Evolutionary conservation across 2,797 vertebrate genomes (phyloP).

Genomic region (Gymnoscopelus braueri): DNA sequence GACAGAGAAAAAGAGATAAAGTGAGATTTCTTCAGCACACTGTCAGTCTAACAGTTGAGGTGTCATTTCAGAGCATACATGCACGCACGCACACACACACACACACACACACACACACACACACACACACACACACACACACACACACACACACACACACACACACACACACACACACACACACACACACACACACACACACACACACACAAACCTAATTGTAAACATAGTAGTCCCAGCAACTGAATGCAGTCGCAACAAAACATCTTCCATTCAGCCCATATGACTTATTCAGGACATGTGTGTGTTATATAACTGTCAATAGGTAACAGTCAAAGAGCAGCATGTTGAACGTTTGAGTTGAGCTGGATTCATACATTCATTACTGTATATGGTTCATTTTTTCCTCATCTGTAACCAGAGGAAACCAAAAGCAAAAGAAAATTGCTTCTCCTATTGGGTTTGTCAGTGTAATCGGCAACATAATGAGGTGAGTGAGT

Average conservation of each 20-base stretch:
- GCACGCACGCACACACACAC: too few relatives aligned
- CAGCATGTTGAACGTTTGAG: too few relatives aligned
- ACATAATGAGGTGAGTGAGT: conserved; percentile 56
- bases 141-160: too few relatives aligned
- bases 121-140: too few relatives aligned
- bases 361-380: too few relatives aligned
- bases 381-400: too few relatives aligned
- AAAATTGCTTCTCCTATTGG: conserved; percentile 31
- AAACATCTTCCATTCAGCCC: too few relatives aligned
- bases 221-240: neutral
- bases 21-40: conserved; percentile 10
- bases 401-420: conserved; percentile 12
- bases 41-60: neutral
- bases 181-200: neutral
- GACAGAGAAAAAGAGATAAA: conserved; percentile 34
- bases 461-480: conserved; percentile 40
- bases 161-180: neutral
- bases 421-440: conserved; percentile 35
- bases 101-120: too few relatives aligned
- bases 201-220: neutral
- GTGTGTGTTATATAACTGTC: conserved; percentile 4
- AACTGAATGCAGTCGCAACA: too few relatives aligned
- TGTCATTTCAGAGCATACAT: too few relatives aligned
- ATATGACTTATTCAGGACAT: too few relatives aligned
- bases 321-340: too few relatives aligned